Evolutionary conservation across 2,113 vertebrate genomes (phyloP), one percentile per base, ranked within the genome.

Genomic region (Paracanthobrama guichenoti): DNA sequence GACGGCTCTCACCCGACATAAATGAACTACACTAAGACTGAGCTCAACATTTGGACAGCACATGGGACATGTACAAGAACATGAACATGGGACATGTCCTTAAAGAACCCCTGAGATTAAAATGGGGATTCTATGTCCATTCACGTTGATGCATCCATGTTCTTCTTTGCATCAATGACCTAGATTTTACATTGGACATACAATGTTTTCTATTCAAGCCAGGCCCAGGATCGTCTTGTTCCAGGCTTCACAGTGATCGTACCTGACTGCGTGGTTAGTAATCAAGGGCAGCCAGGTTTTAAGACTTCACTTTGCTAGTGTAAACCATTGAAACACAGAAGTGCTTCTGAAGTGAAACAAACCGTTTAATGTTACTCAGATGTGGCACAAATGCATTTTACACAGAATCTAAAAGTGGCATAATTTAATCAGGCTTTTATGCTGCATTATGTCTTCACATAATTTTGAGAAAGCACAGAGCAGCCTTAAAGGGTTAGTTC

Each of bases 1-100:
- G 10, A 46, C 26, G 14, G 35, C 46, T 78, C 73, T 80, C 24
- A 80, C 46, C 67, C 46, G 50, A 86, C 57, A 75, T 35, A 84
- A 86, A 24, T 55, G 2, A n/a, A 55, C 26, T 44, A 46, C 16
- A 18, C 39, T 28, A 57, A 78, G 18, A 24, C 12, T 42, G 20
- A 24, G 26, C 26, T 24, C 16, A 59, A 78, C 50, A 77, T 22
- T 11, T 50, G 24, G n/a, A 26, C 44, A 74, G n/a, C 12, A 48
- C 42, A 48, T 53, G 26, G 44, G 44, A 46, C 44, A 44, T 44
- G 44, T 44, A 44, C 2, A 46, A 13, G 18, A 22, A 0, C 10
- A 77, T n/a, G n/a, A n/a, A 48, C 42, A 48, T 53, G 26, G 44
- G 44, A 46, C 44, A 44, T 44, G 28, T 57, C 50, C 53, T 55